Evolutionary conservation across 2,888 invertebrate species (phyloP).

Genomic region (Chrysopilus asiliformis): DNA sequence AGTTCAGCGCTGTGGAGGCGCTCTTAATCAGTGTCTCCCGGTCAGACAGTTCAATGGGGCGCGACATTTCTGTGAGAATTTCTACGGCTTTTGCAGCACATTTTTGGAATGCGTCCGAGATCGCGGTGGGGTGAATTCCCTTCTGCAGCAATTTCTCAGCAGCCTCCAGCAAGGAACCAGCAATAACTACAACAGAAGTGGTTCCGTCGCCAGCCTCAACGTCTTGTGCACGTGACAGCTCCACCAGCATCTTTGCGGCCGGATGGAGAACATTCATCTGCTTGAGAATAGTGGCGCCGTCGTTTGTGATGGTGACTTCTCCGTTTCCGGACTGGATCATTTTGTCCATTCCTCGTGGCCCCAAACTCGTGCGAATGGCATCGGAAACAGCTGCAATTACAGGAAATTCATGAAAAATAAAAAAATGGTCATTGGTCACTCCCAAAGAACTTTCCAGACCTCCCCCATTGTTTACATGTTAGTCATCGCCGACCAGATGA

Average conservation of each 20-base stretch:
- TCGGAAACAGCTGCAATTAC: slow-evolving; percentile 94
- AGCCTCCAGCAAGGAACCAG: slow-evolving; percentile 90
- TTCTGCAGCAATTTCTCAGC: slow-evolving; percentile 81
- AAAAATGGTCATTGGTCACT: too few species aligned
- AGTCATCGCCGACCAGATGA: slow-evolving; percentile 8
- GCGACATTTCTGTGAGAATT: slow-evolving; percentile 73
- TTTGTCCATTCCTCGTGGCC: slow-evolving; percentile 99
- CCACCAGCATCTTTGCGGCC: slow-evolving; percentile 98
- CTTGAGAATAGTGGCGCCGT: slow-evolving; percentile 98
- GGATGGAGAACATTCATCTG: slow-evolving; percentile 98
- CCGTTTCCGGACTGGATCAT: slow-evolving; percentile 98
- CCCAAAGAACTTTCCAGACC: too few species aligned
- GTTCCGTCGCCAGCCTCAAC: slow-evolving; percentile 99
- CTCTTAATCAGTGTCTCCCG: slow-evolving; percentile 79
- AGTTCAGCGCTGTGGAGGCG: slow-evolving; percentile 96
- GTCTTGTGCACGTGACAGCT: slow-evolving; percentile 96
- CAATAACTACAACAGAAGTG: slow-evolving; percentile 94
- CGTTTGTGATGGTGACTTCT: slow-evolving; percentile 98
- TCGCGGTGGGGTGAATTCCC: slow-evolving; percentile 94
- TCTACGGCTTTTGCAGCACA: slow-evolving; percentile 34
- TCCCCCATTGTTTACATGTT: too few species aligned
- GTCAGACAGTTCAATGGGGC: slow-evolving; percentile 72
- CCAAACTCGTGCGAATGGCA: slow-evolving; percentile 96
- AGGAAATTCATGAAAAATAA: too few species aligned
- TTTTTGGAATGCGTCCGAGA: slow-evolving; percentile 93